Evolutionary conservation across 1,140 invertebrate genomes (phyloP).

Genomic region (Brachionus koreanus): DNA sequence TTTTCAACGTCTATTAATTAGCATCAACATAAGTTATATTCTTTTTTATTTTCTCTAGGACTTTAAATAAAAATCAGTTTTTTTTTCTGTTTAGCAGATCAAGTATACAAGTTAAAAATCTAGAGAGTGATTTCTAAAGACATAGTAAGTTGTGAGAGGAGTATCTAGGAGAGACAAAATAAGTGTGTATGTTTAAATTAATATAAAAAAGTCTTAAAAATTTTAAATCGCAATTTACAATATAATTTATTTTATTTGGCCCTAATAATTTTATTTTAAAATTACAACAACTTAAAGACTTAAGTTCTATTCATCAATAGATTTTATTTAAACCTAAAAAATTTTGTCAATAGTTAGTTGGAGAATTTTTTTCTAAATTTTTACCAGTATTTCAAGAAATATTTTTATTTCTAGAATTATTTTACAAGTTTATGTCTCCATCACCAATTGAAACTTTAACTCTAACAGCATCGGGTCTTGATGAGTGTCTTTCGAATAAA

Average conservation of each 20-base stretch:
- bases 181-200: neutral
- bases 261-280: neutral
- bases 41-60: neutral
- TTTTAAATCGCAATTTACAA: neutral
- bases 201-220: neutral
- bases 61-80: neutral
- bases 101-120: neutral
- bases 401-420: neutral
- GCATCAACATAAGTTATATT: neutral
- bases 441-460: neutral
- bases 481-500: neutral
- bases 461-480: neutral
- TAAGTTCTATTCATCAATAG: neutral
- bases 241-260: neutral
- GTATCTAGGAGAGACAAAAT: neutral
- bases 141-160: neutral
- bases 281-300: neutral
- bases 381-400: neutral
- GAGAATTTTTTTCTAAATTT: too few relatives aligned
- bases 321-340: too few relatives aligned
- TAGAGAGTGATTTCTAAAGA: neutral
- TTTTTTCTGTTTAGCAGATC: neutral
- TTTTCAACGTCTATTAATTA: neutral
- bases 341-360: too few relatives aligned
- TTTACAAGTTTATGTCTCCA: conserved; percentile 11